Evolutionary conservation across 2,888 invertebrate genomes (phyloP), one percentile per base, ranked within the genome.

Genomic region (Aspidiotus destructor): DNA sequence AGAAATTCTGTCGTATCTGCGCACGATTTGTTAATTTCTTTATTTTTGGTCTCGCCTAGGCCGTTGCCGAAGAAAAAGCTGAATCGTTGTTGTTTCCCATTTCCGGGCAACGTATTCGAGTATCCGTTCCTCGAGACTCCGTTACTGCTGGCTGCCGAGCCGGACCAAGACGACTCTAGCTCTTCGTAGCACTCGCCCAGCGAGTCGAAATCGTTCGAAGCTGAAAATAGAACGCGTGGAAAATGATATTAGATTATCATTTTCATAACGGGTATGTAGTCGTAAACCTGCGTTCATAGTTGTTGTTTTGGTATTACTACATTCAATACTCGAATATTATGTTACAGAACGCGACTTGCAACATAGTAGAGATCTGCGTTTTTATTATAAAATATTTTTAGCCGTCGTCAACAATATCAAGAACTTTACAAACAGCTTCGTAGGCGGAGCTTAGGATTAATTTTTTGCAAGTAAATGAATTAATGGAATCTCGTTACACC

Each of bases 141-240:
- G 55, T 62, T 62, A 54, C 69, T 69, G 55, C 69, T 69, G 41
- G 41, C 55, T 15, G 55, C 69, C 7, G 69, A 69, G 13, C 69
- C 61, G 16, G 61, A 61, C 62, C 62, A 69, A 44, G 61, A 62
- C 8, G 69, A 62, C 16, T 69, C 69, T 61, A 69, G 44, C 57
- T 69, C 69, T 62, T 69, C 69, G 58, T 69, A 69, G 44, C 69
- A 69, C 57, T 69, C 69, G 40, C 44, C 69, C 28, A 41, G 40
- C n/a, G 62, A 57, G 41, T 69, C 69, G 16, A 55, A 42, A 55
- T 69, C 69, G 17, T 41, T 62, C 13, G 41, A 28, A 15, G 68
- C 68, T 68, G 17, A 44, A 61, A 9, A 61, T 8, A 41, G 13
- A 61, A 44, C 28, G 28, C 28, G 28, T 28, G 28, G 28, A n/a